Base-by-base conservation (phyloP, 2,113 vertebrate genomes). In the Echinops telfairi region DNA sequence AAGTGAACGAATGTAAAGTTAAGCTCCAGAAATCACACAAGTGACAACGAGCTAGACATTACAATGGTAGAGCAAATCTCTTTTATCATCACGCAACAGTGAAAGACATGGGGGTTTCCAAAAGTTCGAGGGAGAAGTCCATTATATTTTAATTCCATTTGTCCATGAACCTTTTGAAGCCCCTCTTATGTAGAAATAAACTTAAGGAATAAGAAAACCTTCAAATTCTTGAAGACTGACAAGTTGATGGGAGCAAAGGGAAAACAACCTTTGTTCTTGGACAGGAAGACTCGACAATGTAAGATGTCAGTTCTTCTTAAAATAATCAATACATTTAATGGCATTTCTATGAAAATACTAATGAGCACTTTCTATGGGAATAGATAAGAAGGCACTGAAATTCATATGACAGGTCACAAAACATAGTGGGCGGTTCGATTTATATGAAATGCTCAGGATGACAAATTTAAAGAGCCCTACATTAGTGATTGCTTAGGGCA, bases 381-480 rank as follows among this genome's bases (percentile, higher is more conserved):
- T 60, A 66, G 17, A 25, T 71, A 84, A 89, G 19, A 1, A 82
- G 70, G 5, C n/a, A 76, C 57, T 90, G 75, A 86, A 86, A 94
- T 86, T n/a, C 57, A 86, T 68, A 86, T 12, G 2, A 43, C 6
- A 14, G n/a, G n/a, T 71, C 94, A 95, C 40, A 89, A 93, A 86
- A 78, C 31, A 82, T 36, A 25, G 19, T 86, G 5, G 62, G 71
- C 73, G n/a, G 27, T 25, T 79, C 38, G 40, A 90, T 83, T 75
- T 83, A 90, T 36, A 80, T 62, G 19, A 83, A 71, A 57, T 84
- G 60, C 8, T 27, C 7, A 73, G 53, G 68, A 38, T 33, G 31
- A 58, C 17, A 57, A 88, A 40, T 82, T 68, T 76, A 73, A 91
- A 83, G 4, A 62, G 40, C 33, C 38, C 19, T 77, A 43, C 27